phyloP scores from a whole-genome alignment of 2,113 vertebrate genomes.

The Loxodonta africana region DNA sequence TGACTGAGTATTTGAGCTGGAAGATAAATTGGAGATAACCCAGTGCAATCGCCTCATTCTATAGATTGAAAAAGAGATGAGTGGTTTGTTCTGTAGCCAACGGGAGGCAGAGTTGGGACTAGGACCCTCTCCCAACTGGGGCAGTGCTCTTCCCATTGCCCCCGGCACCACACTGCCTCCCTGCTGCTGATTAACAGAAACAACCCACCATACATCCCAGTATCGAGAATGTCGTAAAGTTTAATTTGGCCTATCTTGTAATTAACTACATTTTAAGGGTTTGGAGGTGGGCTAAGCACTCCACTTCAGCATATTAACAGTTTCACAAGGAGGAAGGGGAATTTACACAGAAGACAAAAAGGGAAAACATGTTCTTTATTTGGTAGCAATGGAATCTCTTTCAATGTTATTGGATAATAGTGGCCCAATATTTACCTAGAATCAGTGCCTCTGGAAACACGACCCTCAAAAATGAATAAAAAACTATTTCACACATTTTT shows the following conservation, averaged over 20 bases:
- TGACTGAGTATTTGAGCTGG: background rate
- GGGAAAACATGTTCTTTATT: conserved; percentile 85
- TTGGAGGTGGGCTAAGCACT: conserved; percentile 86
- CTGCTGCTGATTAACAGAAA: conserved; percentile 74
- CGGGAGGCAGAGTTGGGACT: background rate
- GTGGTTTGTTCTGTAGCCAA: background rate
- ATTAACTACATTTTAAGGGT: conserved; percentile 89
- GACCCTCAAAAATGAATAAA: conserved; percentile 62
- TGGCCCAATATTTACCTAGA: conserved; percentile 72
- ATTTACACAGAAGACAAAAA: conserved; percentile 87
- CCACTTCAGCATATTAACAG: conserved; percentile 83
- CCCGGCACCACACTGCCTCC: background rate
- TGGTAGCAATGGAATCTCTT: conserved; percentile 84
- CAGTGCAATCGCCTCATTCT: background rate
- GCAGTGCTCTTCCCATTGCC: background rate
- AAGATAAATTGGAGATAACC: background rate
- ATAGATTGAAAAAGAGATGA: background rate
- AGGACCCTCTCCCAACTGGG: background rate
- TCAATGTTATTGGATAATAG: conserved; percentile 65
- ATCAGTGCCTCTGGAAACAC: conserved; percentile 68
- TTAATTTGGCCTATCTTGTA: conserved; percentile 89
- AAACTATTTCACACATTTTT: conserved; percentile 73
- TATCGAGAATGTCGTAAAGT: conserved; percentile 87
- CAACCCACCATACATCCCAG: conserved; percentile 72
- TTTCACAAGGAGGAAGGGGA: conserved; percentile 89